Evolutionary conservation across 2,113 vertebrate species (phyloP).

Genomic region (Puffinus mauretanicus): DNA sequence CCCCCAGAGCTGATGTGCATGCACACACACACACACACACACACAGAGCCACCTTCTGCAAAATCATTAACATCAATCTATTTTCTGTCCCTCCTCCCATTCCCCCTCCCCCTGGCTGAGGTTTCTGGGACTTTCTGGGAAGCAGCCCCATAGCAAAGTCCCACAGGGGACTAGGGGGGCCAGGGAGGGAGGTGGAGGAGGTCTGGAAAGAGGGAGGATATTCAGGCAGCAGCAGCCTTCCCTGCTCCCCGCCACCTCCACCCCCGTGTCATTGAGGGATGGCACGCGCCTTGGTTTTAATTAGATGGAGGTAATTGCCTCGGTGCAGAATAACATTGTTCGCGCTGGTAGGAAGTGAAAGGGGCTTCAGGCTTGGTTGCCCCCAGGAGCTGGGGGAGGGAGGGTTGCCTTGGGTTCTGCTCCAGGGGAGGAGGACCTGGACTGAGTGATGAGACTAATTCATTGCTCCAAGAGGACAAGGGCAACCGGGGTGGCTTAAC

Average conservation of each 20-base stretch:
- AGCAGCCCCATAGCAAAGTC: neutral
- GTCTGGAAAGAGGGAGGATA: neutral
- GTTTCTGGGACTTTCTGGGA: neutral
- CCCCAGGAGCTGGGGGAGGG: neutral
- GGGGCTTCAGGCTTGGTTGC: slow-evolving; percentile 49
- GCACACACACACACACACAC: too few relatives aligned
- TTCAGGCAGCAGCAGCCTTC: neutral
- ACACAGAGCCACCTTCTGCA: neutral
- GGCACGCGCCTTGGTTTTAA: slow-evolving; percentile 37
- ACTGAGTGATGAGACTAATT: neutral
- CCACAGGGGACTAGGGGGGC: neutral
- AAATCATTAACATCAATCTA: neutral
- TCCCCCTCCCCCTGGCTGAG: neutral
- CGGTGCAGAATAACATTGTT: neutral
- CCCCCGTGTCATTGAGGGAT: slow-evolving; percentile 27
- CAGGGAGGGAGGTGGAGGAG: neutral
- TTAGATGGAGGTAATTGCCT: slow-evolving; percentile 58
- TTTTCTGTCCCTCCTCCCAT: neutral
- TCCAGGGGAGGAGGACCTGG: neutral
- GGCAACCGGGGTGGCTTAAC: neutral
- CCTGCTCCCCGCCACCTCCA: neutral
- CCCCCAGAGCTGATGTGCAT: neutral
- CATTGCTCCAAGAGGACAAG: neutral
- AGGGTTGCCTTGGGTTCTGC: neutral
- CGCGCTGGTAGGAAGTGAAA: neutral